Evolutionary conservation across 2,113 vertebrate species (phyloP), one percentile per base, ranked within the genome.

Genomic region (Piprites chloris): DNA sequence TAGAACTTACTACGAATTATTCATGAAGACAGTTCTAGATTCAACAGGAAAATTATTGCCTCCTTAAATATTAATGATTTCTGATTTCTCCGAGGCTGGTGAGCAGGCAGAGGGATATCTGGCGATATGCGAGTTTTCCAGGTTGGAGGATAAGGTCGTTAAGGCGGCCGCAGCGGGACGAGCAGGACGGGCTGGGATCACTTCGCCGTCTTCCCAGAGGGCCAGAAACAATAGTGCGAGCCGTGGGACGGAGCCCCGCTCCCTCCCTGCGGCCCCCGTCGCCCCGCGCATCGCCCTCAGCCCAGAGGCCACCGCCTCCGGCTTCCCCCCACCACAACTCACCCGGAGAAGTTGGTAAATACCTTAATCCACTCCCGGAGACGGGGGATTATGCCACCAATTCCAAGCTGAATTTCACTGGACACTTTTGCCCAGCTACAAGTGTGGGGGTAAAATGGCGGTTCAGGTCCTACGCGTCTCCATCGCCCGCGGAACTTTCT

Each of bases 1-100:
- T 95, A 98, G 97, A 98, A 96, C 95, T 97, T 78, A 78, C 85
- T 95, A 94, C 95, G 97, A 98, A 98, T 98, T 98, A 98, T 98
- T 98, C 97, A 98, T 98, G 97, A 97, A 97, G 97, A 96, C 97
- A 90, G 97, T 98, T 97, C 95, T 97, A 90, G 96, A 97, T 98
- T 97, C 97, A 97, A 98, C 97, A 97, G 96, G 95, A 98, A 98
- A 98, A 98, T 98, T 98, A 98, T 98, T 97, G 98, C 97, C 97
- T 98, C 93, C 95, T 98, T 97, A 98, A 98, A 98, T 98, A 98
- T 98, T 98, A 97, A 98, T 98, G 96, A 92, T 85, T 90, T 97
- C 95, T 97, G 96, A 92, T 98, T 97, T 97, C 97, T 96, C 94
- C 90, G 80, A 93, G 93, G 93, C 93, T 58, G 84, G 63, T 95